A percentile compares a stretch with the other conserved stretches of the same genome.
Evolutionary conservation across 1,140 invertebrate genomes (phyloP).

Genomic region (Capitella teleta): DNA sequence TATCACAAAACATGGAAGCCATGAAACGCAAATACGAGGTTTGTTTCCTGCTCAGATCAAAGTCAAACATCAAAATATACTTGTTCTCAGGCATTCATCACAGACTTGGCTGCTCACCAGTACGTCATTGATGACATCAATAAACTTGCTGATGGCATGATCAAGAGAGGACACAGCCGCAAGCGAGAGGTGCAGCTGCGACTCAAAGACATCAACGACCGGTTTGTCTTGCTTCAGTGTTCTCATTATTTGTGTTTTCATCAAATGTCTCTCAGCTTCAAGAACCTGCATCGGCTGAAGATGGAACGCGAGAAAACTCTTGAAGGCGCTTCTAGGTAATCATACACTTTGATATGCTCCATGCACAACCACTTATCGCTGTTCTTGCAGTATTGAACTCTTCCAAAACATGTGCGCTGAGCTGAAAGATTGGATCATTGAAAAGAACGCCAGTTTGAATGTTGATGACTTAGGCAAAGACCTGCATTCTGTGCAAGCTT

Average conservation of each 20-base stretch:
- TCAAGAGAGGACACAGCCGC: conserved; percentile 73
- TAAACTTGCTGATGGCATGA: conserved; percentile 72
- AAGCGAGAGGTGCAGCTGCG: conserved; percentile 62
- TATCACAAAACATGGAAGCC: conserved; percentile 76
- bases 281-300: conserved; percentile 75
- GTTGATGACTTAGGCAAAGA: conserved; percentile 91
- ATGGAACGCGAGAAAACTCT: conserved; percentile 80
- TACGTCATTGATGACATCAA: conserved; percentile 83
- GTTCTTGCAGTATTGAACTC: conserved; percentile 66
- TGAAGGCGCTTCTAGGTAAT: conserved; percentile 72
- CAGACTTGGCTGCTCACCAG: conserved; percentile 83
- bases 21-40: conserved; percentile 90
- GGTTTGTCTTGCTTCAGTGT: conserved; percentile 45
- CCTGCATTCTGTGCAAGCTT: conserved; percentile 80
- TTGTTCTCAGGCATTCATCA: conserved; percentile 85
- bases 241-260: neutral
- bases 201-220: conserved; percentile 70
- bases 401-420: conserved; percentile 50
- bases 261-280: conserved; percentile 45
- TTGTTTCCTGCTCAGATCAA: conserved; percentile 9
- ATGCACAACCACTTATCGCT: conserved; percentile 1
- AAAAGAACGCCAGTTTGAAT: conserved; percentile 86
- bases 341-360: neutral
- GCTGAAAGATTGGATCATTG: conserved; percentile 69
- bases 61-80: too few species aligned